These are phyloP conservation scores for Ips typographus DNA, from an alignment of 1,140 invertebrate species.

Conservation along the genomic window DNA sequence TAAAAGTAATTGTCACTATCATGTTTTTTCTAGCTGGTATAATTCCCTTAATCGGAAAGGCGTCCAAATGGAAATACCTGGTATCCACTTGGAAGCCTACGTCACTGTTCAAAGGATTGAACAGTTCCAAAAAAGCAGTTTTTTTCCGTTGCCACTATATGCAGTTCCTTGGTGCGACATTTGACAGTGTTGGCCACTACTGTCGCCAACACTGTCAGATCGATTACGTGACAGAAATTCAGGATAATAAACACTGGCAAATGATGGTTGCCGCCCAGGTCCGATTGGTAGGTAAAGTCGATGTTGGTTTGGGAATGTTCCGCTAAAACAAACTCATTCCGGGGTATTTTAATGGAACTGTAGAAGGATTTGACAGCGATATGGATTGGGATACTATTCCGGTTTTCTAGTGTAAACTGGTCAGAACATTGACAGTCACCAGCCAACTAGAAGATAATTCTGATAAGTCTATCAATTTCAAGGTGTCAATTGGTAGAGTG, in stretches of 20 bases:
- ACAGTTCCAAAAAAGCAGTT: constrained; percentile 32
- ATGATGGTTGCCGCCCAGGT: constrained; percentile 26
- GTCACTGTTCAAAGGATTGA: constrained; percentile 38
- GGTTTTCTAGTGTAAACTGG: constrained; percentile 33
- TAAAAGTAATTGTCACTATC: constrained; percentile 26
- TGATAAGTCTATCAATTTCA: too few species aligned
- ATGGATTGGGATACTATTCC: constrained; percentile 34
- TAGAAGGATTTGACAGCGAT: constrained; percentile 33
- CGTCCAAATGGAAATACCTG: constrained; percentile 23
- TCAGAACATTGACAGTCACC: constrained; percentile 26
- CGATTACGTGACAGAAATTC: constrained; percentile 37
- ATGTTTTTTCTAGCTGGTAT: constrained; percentile 33
- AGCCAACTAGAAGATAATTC: constrained; percentile 31
- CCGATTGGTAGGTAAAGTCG: constrained; percentile 30
- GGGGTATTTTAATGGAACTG: constrained; percentile 20
- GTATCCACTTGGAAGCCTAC: constrained; percentile 37
- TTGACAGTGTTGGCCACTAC: constrained; percentile 36
- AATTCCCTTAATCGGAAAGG: constrained; percentile 26
- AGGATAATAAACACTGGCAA: constrained; percentile 36
- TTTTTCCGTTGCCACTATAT: constrained; percentile 21
- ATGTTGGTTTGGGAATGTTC: constrained; percentile 18
- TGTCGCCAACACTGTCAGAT: constrained; percentile 36
- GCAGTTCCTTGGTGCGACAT: constrained; percentile 20
- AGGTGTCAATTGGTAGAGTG: too few species aligned
- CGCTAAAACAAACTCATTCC: constrained; percentile 24